A percentile compares a stretch with the other conserved stretches of the same genome.
These are phyloP conservation scores for Drosophila athabasca DNA, from an alignment of 1,140 invertebrate species.

Conservation along the genomic window DNA sequence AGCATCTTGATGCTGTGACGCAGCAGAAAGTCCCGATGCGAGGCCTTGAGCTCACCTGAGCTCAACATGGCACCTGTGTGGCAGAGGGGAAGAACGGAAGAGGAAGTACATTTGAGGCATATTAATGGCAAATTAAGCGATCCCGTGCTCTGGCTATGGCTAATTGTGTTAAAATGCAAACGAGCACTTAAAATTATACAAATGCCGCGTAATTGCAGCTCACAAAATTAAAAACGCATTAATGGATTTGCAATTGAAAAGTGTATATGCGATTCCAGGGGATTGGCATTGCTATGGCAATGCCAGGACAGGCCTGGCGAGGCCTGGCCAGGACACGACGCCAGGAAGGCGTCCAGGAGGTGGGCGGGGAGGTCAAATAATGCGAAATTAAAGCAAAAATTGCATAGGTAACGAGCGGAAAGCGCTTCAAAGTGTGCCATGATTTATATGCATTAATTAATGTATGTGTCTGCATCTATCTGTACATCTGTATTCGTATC, in stretches of 20 bases:
- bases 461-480: slow-evolving; percentile 12
- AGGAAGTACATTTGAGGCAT: slow-evolving; percentile 34
- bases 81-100: neutral
- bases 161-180: slow-evolving; percentile 70
- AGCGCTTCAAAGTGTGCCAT: slow-evolving; percentile 71
- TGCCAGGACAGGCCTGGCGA: neutral
- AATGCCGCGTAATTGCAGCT: slow-evolving; percentile 60
- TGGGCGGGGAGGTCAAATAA: slow-evolving; percentile 57
- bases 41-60: slow-evolving; percentile 33
- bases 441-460: slow-evolving; percentile 75
- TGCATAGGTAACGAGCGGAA: slow-evolving; percentile 77
- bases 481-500: neutral
- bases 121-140: slow-evolving; percentile 71
- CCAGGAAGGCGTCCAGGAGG: slow-evolving; percentile 18
- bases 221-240: slow-evolving; percentile 70
- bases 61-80: slow-evolving; percentile 54
- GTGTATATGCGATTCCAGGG: slow-evolving; percentile 24
- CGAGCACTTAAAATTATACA: slow-evolving; percentile 66
- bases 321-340: too few relatives aligned
- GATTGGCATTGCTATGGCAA: slow-evolving; percentile 27
- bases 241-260: slow-evolving; percentile 65
- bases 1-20: slow-evolving; percentile 88
- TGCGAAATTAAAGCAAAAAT: slow-evolving; percentile 72
- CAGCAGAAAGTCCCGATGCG: slow-evolving; percentile 84
- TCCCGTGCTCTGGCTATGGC: slow-evolving; percentile 43